A percentile compares a stretch with the other conserved stretches of the same genome.
phyloP scores from a whole-genome alignment of 2,797 vertebrate genomes.

The Callimico goeldii region DNA sequence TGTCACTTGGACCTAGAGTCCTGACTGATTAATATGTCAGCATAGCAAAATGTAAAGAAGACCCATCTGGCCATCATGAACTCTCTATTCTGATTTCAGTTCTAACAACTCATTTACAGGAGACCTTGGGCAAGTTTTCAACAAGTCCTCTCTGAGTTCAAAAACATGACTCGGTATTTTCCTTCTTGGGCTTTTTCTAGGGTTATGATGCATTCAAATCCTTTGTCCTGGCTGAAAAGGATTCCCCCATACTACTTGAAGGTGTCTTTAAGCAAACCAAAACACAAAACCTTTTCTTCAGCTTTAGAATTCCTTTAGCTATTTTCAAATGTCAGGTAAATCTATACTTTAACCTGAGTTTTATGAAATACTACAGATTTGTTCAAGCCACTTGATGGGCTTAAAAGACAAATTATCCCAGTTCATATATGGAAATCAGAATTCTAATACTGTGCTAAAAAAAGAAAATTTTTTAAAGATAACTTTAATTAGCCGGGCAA shows the following conservation, averaged over 20 bases:
- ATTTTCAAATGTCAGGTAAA: neutral
- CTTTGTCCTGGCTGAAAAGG: conserved; percentile 68
- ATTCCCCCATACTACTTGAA: neutral
- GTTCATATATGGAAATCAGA: neutral
- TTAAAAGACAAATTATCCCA: neutral
- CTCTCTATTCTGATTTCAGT: neutral
- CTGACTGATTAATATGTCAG: neutral
- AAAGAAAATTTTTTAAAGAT: neutral
- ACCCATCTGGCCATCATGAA: neutral
- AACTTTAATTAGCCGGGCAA: neutral
- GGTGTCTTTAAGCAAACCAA: neutral
- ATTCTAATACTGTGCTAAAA: neutral
- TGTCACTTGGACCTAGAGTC: neutral
- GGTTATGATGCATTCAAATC: neutral
- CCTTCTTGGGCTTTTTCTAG: neutral
- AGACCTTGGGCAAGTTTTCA: neutral
- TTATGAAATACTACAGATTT: neutral
- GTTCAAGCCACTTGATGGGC: neutral
- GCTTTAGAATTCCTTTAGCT: neutral
- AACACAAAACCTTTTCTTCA: conserved; percentile 40
- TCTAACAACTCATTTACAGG: neutral
- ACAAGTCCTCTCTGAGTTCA: neutral
- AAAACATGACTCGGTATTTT: neutral
- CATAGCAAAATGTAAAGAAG: neutral
- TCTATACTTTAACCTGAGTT: neutral